These are phyloP conservation scores for Andricus curvator DNA, from an alignment of 2,888 invertebrate genomes.

Conservation along the genomic window DNA sequence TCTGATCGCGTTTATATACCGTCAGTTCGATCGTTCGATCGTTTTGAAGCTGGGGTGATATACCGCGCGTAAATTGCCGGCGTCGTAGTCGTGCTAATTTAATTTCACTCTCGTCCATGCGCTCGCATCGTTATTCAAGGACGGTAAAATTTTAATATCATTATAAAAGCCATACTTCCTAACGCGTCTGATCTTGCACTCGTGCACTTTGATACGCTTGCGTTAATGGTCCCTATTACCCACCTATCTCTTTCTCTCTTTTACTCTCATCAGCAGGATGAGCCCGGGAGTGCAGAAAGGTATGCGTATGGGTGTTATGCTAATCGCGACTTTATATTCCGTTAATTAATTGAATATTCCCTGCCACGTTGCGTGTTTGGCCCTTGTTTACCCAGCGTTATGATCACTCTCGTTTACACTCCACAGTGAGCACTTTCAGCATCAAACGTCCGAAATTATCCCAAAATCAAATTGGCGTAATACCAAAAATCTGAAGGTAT, in stretches of 20 bases:
- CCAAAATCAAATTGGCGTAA: neutral
- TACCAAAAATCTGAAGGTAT: too few relatives aligned
- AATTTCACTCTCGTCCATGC: slow-evolving; percentile 9
- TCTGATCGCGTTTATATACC: slow-evolving; percentile 23
- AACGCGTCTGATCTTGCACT: slow-evolving; percentile 35
- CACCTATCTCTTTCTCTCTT: neutral
- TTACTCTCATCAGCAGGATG: neutral
- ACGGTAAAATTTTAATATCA: slow-evolving; percentile 34
- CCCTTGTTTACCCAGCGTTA: slow-evolving; percentile 15
- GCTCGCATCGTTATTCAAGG: slow-evolving; percentile 5
- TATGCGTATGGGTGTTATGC: slow-evolving; percentile 4
- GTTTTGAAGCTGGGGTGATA: slow-evolving; percentile 21
- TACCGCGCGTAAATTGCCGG: slow-evolving; percentile 12
- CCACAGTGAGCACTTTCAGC: neutral
- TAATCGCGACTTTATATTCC: slow-evolving; percentile 31
- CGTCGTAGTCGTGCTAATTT: slow-evolving; percentile 23
- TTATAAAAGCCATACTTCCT: slow-evolving; percentile 20
- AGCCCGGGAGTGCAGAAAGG: slow-evolving; percentile 1
- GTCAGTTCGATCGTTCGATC: slow-evolving; percentile 2
- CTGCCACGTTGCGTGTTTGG: slow-evolving; percentile 31
- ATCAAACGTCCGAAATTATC: neutral
- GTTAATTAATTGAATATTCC: slow-evolving; percentile 36
- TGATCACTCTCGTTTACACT: neutral
- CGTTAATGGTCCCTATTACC: slow-evolving; percentile 18
- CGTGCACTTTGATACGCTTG: slow-evolving; percentile 29